Evolutionary conservation across 2,113 vertebrate species (phyloP), one percentile per base, ranked within the genome.

Genomic region (Alligator mississippiensis): DNA sequence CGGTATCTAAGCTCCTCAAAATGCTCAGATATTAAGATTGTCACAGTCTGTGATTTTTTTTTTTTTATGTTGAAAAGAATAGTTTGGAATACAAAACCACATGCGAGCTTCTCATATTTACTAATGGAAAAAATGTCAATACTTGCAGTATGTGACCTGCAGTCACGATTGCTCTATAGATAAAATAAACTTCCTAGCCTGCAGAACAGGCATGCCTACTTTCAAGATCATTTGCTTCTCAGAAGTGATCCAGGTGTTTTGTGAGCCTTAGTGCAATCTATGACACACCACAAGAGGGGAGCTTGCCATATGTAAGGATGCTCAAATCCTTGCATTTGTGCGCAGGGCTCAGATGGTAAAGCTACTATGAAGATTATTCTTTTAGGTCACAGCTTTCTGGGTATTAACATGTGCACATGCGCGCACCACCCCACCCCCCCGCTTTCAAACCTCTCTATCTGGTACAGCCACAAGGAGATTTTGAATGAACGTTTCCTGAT

Each of bases 261-360:
- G 93, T 95, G 87, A 89, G 93, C 84, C 80, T 81, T 55, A 81
- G 81, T 47, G 68, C 86, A n/a, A 25, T 12, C 30, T 57, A 84
- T 62, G 94, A 96, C 84, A 84, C 85, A 89, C 82, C 77, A 92
- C 78, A 93, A 87, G 93, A 93, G 96, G 93, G 85, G 78, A 89
- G 57, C 94, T 96, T 94, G 82, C 82, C 89, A 77, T 89, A 70
- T 28, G 87, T 18, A 84, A 91, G 90, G 10, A 1, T 75, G 58
- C 47, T 87, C 30, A 34, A 92, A 90, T 93, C 83, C 64, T 34
- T 74, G 87, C 0, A 2, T 19, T 78, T 90, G 85, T 62, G 88
- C 84, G 60, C 24, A 5, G 54, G 1, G 28, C 77, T 0, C 14
- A 77, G 93, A 0, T 1, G 47, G 58, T 25, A 38, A 30, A 93